Conservation (phyloP, 2,113 vertebrate species). For the Aleadryas rufinucha region DNA sequence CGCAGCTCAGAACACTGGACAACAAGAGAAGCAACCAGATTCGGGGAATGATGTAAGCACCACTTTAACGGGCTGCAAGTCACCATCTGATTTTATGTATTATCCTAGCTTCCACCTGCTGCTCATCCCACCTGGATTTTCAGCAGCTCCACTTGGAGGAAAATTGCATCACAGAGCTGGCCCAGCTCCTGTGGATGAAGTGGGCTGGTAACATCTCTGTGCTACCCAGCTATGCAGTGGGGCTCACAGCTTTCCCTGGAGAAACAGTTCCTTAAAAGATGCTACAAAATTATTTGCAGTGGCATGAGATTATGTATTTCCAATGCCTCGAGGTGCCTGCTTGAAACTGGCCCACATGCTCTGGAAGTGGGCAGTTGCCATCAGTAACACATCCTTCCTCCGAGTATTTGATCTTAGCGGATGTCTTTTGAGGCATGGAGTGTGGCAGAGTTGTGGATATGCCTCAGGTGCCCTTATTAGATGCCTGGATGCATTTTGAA, state of each 20-base stretch:
- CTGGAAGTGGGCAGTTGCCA: conserved; percentile 14
- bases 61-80: neutral
- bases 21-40: neutral
- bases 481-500: conserved; percentile 54
- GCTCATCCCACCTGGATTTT: neutral
- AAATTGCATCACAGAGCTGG: neutral
- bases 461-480: conserved; percentile 56
- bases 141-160: neutral
- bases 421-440: conserved; percentile 7
- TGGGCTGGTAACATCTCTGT: neutral
- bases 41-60: neutral
- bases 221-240: neutral
- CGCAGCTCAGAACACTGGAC: neutral
- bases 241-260: neutral
- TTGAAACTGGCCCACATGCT: neutral
- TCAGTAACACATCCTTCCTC: neutral
- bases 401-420: neutral
- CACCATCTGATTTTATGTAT: neutral
- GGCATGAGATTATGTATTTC: neutral
- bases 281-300: neutral
- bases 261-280: neutral
- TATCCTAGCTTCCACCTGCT: neutral
- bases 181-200: neutral
- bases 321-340: neutral
- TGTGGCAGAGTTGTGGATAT: neutral